Evolutionary conservation across 2,888 invertebrate species (phyloP).

Genomic region (Drosophila eohydei): DNA sequence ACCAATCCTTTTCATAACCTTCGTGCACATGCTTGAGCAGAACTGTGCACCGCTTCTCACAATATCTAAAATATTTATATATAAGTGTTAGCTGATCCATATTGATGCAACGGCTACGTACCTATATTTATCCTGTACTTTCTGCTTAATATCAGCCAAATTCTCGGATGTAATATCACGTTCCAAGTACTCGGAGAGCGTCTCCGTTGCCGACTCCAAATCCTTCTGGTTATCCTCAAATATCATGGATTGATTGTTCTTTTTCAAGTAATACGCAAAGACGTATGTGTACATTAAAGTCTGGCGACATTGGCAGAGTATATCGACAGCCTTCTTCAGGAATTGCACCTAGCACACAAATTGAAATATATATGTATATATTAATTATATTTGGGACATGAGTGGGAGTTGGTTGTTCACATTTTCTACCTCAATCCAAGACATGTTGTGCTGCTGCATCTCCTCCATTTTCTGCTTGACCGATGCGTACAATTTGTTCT

Average conservation of each 20-base stretch:
- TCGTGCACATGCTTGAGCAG: slow-evolving; percentile 98
- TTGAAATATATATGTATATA: background rate
- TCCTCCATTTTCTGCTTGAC: slow-evolving; percentile 99
- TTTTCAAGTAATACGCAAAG: slow-evolving; percentile 98
- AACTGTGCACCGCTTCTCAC: slow-evolving; percentile 98
- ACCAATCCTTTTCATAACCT: slow-evolving; percentile 99
- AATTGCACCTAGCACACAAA: slow-evolving; percentile 92
- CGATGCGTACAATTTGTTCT: slow-evolving; percentile 97
- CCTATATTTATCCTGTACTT: slow-evolving; percentile 99
- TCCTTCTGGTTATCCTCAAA: slow-evolving; percentile 99
- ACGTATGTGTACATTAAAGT: slow-evolving; percentile 99
- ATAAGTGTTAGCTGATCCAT: background rate
- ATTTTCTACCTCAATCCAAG: slow-evolving; percentile 95
- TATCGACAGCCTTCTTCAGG: slow-evolving; percentile 98
- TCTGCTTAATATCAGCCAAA: slow-evolving; percentile 98
- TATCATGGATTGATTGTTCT: slow-evolving; percentile 99
- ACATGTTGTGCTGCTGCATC: slow-evolving; percentile 99
- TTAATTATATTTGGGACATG: background rate
- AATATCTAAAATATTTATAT: slow-evolving; percentile 89
- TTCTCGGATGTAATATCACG: slow-evolving; percentile 98
- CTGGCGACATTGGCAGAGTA: slow-evolving; percentile 97
- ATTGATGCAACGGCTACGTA: slow-evolving; percentile 76
- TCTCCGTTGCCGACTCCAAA: slow-evolving; percentile 98
- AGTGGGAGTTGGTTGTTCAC: background rate
- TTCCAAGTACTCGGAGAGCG: slow-evolving; percentile 98